Conservation (phyloP, 1,140 invertebrate species). For the Achroia grisella region DNA sequence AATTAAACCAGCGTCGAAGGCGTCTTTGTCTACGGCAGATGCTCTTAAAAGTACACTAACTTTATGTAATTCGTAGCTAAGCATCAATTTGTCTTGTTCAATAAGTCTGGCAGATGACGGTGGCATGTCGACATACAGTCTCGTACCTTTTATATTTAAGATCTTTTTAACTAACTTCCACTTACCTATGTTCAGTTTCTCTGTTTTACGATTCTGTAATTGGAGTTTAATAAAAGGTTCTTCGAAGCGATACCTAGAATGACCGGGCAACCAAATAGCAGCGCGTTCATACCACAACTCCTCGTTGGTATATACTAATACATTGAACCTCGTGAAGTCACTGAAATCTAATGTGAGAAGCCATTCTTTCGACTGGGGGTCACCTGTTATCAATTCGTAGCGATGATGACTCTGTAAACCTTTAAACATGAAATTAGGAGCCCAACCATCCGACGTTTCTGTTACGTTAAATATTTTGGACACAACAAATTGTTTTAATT, state of each 20-base stretch:
- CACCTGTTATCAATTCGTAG: constrained; percentile 41
- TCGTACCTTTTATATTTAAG: constrained; percentile 41
- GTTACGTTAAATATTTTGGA: constrained; percentile 33
- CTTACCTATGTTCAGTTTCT: constrained; percentile 45
- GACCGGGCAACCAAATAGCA: constrained; percentile 62
- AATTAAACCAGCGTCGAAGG: constrained; percentile 48
- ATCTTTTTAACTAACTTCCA: constrained; percentile 62
- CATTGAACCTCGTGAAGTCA: constrained; percentile 31
- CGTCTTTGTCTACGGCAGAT: constrained; percentile 50
- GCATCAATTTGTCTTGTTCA: constrained; percentile 40
- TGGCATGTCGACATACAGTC: constrained; percentile 59
- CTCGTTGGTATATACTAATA: constrained; percentile 50
- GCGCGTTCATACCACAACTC: constrained; percentile 58
- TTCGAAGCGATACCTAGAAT: constrained; percentile 39
- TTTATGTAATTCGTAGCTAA: constrained; percentile 61
- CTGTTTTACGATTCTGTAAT: constrained; percentile 46
- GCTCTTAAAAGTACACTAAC: constrained; percentile 54
- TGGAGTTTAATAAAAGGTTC: constrained; percentile 48
- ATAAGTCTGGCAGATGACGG: constrained; percentile 44
- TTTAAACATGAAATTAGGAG: constrained; percentile 51
- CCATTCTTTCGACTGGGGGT: constrained; percentile 43
- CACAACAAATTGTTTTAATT: constrained; percentile 41
- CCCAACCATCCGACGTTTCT: constrained; percentile 31
- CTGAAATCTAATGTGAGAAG: constrained; percentile 46
- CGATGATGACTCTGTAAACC: constrained; percentile 38